Conservation (phyloP, 1,140 invertebrate species). For the Drosophila athabasca region DNA sequence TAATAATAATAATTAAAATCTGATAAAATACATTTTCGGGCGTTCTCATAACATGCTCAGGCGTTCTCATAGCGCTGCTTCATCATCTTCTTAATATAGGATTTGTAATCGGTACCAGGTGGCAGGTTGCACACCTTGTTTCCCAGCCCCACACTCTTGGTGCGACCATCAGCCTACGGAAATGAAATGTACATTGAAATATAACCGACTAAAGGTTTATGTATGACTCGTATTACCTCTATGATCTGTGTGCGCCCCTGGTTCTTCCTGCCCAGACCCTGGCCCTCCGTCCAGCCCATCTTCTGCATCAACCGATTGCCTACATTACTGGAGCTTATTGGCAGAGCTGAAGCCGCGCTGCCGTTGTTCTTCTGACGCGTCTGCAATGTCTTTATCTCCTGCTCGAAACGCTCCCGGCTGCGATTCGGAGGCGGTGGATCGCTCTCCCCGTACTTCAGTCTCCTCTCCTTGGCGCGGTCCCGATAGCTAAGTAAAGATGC, state of each 20-base stretch:
- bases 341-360: conserved; percentile 82
- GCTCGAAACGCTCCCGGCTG: conserved; percentile 89
- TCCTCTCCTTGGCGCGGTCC: conserved; percentile 97
- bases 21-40: too few relatives aligned
- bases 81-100: conserved; percentile 95
- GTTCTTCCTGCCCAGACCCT: conserved; percentile 95
- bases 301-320: conserved; percentile 97
- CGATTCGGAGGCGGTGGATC: conserved; percentile 90
- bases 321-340: conserved; percentile 94
- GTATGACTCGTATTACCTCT: conserved; percentile 85
- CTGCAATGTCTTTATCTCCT: conserved; percentile 73
- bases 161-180: conserved; percentile 81
- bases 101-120: conserved; percentile 93
- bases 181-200: too few relatives aligned
- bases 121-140: conserved; percentile 87
- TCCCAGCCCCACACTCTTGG: conserved; percentile 89
- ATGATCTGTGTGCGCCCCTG: conserved; percentile 97
- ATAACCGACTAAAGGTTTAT: too few relatives aligned
- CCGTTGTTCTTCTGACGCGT: conserved; percentile 61
- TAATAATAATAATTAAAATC: too few relatives aligned
- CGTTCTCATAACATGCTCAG: conserved; percentile 13
- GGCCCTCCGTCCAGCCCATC: conserved; percentile 99
- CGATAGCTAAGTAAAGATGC: conserved; percentile 87
- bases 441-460: conserved; percentile 95
- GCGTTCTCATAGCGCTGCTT: conserved; percentile 90